phyloP scores from a whole-genome alignment of 2,797 vertebrate genomes.

The Danio albolineatus region DNA sequence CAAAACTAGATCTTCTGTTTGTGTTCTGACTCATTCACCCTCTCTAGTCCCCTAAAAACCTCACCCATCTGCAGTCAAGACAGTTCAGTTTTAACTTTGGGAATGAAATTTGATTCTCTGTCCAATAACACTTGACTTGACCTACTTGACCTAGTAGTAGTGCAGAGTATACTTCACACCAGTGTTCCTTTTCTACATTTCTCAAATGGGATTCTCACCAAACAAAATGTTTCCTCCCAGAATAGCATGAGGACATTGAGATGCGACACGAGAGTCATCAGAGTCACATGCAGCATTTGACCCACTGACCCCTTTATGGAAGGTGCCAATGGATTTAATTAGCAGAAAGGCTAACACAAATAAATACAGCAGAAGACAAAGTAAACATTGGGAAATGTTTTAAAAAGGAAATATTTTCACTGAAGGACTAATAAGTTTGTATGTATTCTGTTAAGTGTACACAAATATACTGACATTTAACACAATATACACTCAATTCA shows the following conservation, averaged over 20 bases:
- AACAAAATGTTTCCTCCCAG: constrained; percentile 59
- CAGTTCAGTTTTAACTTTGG: constrained; percentile 69
- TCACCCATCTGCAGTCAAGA: constrained; percentile 55
- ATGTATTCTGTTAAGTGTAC: not conserved
- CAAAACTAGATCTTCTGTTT: constrained; percentile 71
- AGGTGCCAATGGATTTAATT: not conserved
- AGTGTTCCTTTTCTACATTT: constrained; percentile 26
- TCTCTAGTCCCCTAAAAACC: constrained; percentile 58
- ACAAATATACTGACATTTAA: not conserved
- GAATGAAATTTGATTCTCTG: constrained; percentile 68
- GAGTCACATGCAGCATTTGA: not conserved
- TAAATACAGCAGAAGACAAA: not conserved
- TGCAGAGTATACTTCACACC: constrained; percentile 44
- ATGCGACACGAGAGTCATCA: not conserved
- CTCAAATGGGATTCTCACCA: constrained; percentile 42
- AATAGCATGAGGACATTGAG: constrained; percentile 14
- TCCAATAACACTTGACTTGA: constrained; percentile 38
- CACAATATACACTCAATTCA: not conserved
- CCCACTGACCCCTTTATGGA: not conserved
- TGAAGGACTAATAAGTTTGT: too few relatives aligned
- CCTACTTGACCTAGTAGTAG: constrained; percentile 45
- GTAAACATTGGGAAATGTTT: too few relatives aligned
- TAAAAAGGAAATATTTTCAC: too few relatives aligned
- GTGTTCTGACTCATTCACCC: constrained; percentile 67
- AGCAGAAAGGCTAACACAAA: not conserved